Conservation (phyloP, 2,797 vertebrate species). For the Hozukius guyotensis region DNA sequence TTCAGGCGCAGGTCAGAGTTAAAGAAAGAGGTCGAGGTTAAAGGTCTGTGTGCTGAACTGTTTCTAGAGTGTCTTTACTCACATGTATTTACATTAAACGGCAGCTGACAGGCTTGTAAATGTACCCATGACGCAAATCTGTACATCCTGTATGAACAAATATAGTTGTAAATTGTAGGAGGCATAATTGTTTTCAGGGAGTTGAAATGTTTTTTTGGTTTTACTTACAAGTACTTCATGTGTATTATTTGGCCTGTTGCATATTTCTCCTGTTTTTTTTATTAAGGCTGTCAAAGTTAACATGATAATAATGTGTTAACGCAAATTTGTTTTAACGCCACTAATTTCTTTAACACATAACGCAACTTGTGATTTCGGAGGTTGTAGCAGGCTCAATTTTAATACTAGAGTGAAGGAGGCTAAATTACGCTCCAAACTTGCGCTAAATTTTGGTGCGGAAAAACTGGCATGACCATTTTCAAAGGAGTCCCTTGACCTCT, state of each 20-base stretch:
- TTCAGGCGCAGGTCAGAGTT: constrained; percentile 52
- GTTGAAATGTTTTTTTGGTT: background rate
- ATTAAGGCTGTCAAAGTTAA: background rate
- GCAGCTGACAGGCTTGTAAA: background rate
- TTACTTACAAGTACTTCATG: rapidly evolving
- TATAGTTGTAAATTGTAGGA: background rate
- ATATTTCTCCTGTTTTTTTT: background rate
- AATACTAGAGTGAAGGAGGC: too few species aligned
- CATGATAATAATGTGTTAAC: rapidly evolving
- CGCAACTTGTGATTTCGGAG: too few species aligned
- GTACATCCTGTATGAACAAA: background rate
- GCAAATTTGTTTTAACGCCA: too few species aligned
- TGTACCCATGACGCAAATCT: background rate
- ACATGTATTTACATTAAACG: constrained; percentile 18
- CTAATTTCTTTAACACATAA: too few species aligned
- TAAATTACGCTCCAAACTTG: too few species aligned
- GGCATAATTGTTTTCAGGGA: background rate
- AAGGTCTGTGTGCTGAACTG: constrained; percentile 2
- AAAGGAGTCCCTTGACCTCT: too few species aligned
- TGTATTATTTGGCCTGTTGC: background rate
- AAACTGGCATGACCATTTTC: too few species aligned
- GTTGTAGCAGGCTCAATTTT: rapidly evolving
- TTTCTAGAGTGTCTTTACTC: constrained; percentile 4
- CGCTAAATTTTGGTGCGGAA: too few species aligned
- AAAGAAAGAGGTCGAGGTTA: constrained; percentile 39